Percentiles rank a stretch among this genome's conserved stretches.
Conservation (phyloP, 37 sponge, comb jelly and placozoan genomes). For the Trichoplax adhaerens region DNA sequence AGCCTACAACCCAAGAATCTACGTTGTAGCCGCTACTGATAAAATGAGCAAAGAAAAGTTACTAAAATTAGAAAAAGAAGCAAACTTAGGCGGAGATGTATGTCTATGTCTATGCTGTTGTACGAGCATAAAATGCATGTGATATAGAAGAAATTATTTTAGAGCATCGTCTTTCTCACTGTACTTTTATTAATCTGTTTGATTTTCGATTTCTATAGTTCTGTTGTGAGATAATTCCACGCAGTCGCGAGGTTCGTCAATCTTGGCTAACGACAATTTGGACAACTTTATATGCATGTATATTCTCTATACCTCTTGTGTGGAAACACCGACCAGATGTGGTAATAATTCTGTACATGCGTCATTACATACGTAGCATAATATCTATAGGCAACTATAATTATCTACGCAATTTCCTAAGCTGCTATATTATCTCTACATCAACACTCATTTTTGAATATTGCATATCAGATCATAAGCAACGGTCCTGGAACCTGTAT, state of each 20-base stretch:
- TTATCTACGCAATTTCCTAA: too few species aligned
- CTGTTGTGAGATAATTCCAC: conserved; percentile 18
- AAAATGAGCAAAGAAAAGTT: conserved; percentile 54
- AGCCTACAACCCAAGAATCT: conserved; percentile 48
- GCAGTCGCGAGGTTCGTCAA: conserved; percentile 78
- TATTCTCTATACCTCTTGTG: conserved; percentile 35
- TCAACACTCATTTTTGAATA: too few species aligned
- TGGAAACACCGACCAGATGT: conserved; percentile 47
- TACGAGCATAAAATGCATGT: too few species aligned
- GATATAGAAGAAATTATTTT: too few species aligned
- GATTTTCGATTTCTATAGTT: too few species aligned
- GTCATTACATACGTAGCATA: too few species aligned
- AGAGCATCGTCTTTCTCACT: too few species aligned
- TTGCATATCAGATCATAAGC: conserved; percentile 14
- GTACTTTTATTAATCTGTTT: too few species aligned
- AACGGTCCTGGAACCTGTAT: conserved; percentile 98
- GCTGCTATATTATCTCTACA: too few species aligned
- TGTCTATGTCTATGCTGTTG: too few species aligned
- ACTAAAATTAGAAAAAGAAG: conserved; percentile 22
- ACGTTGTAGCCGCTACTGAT: conserved; percentile 61
- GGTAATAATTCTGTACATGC: neutral
- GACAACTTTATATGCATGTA: conserved; percentile 47
- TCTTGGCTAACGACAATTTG: conserved; percentile 49
- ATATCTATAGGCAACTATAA: too few species aligned
- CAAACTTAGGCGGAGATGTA: neutral